Base-by-base conservation (phyloP, 2,113 vertebrate species). In the Antigone vipio region DNA sequence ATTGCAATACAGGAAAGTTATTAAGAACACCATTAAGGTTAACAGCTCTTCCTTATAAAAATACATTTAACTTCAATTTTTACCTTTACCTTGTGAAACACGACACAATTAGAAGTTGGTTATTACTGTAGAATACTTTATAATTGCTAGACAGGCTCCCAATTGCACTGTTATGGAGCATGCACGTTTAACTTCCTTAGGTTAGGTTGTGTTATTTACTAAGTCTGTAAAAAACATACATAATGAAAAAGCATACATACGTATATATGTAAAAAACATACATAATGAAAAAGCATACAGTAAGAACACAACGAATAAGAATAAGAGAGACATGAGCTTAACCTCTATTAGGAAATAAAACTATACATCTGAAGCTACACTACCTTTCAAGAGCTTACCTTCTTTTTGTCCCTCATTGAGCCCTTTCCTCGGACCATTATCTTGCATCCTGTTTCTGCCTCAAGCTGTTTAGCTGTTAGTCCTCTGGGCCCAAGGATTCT, bases 381-480 rank as follows among this genome's bases (percentile, higher is more conserved):
- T 42, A 42, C 5, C 38, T 62, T 90, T 96, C 29, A 92, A 71
- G 19, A 45, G 59, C 98, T 98, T 98, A 99, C 99, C 99, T 99
- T 99, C 97, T 99, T 99, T 97, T 99, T 99, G 98, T 99, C 99
- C 92, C 99, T 99, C 99, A 99, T 99, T 80, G 99, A 99, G 93
- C 99, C 99, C 97, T 99, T 99, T 88, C 99, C 99, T 98, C 99
- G 99, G 94, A 99, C 99, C 99, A 99, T 99, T 85, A 99, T 99
- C 98, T 99, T 99, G 98, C 99, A 99, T 98, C 99, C 99, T 27
- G 99, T 99, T 98, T 99, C 99, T 79, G 99, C 99, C 94, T 99
- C 99, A 95, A 99, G 98, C 83, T 99, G 99, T 95, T 99, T 99
- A 78, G 99, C 99, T 60, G 99, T 99, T 96, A 99, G 98, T 96